Evolutionary conservation across 1,140 invertebrate genomes (phyloP).

Genomic region (Eurosta solidaginis): DNA sequence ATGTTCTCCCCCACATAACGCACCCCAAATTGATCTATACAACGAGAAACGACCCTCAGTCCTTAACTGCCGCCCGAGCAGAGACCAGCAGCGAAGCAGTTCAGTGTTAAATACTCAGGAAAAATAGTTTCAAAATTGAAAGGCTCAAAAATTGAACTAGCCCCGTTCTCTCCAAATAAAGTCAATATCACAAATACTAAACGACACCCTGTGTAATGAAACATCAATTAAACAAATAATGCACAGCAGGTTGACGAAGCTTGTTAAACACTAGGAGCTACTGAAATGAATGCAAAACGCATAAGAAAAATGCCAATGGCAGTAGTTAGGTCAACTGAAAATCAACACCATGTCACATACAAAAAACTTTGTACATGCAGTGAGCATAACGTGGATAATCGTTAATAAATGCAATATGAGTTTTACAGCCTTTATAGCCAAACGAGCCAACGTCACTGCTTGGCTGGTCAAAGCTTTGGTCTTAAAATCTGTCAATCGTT

Average conservation of each 20-base stretch:
- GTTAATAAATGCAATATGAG: neutral
- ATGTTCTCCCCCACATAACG: too few relatives aligned
- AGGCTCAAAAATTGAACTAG: too few relatives aligned
- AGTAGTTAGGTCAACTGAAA: neutral
- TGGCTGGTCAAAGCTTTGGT: neutral
- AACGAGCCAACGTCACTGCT: neutral
- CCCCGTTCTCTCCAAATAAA: too few relatives aligned
- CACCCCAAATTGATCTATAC: too few relatives aligned
- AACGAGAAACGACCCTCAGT: too few relatives aligned
- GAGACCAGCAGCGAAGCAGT: too few relatives aligned
- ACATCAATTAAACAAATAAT: neutral
- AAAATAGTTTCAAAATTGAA: too few relatives aligned
- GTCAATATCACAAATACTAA: too few relatives aligned
- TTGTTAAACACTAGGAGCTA: neutral
- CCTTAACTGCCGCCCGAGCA: too few relatives aligned
- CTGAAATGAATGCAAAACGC: neutral
- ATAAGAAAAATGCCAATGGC: neutral
- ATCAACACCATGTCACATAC: neutral
- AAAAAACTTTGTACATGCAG: neutral
- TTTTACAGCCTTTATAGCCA: neutral
- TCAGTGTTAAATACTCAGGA: too few relatives aligned
- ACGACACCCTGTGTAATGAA: too few relatives aligned
- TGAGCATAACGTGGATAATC: neutral
- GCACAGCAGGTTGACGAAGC: neutral
- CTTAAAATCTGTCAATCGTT: neutral